Evolutionary conservation across 2,888 invertebrate species (phyloP), one percentile per base, ranked within the genome.

Genomic region (Drosophila testacea): DNA sequence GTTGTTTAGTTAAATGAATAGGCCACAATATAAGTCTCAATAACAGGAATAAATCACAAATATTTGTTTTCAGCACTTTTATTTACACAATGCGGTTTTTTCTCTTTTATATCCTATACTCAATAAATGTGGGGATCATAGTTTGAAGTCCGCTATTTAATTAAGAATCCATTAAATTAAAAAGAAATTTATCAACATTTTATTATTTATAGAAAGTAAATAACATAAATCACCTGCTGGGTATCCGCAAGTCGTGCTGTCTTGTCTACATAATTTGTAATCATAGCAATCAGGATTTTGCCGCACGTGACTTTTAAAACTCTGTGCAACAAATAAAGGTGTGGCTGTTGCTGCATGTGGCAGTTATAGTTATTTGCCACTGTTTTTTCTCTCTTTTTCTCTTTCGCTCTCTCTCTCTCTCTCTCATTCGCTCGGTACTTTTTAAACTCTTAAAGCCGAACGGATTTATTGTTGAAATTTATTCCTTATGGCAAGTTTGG

Each of bases 241-340:
- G 36, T 46, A 56, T 56, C 6, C n/a, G 0, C 10, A 1, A n/a
- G 10, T 56, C 27, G 32, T 34, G 6, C 42, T 13, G 22, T 11
- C 16, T 13, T 22, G 1, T 6, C 22, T 41, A 16, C 5, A 10
- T 48, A 27, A 2, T 46, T 51, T 28, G 44, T 30, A 13, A 38
- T 16, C 22, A 47, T 7, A 42, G 75, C 84, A 78, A 73, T 81
- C 65, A 73, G 60, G 63, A 16, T 16, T 73, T 65, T 50, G 46
- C 39, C 44, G 67, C 71, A 79, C 77, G 73, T 81, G 80, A 79
- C 74, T 76, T 63, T 57, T 61, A 50, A 74, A 41, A 55, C 61
- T 68, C 27, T 36, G 27, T 51, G 22, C 52, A 34, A 64, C 44
- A 47, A 73, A 41, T 44, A 28, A 27, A 41, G 41, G 28, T 39